Evolutionary conservation across 2,113 vertebrate genomes (phyloP), one percentile per base, ranked within the genome.

Genomic region (Hypomesus transpacificus): DNA sequence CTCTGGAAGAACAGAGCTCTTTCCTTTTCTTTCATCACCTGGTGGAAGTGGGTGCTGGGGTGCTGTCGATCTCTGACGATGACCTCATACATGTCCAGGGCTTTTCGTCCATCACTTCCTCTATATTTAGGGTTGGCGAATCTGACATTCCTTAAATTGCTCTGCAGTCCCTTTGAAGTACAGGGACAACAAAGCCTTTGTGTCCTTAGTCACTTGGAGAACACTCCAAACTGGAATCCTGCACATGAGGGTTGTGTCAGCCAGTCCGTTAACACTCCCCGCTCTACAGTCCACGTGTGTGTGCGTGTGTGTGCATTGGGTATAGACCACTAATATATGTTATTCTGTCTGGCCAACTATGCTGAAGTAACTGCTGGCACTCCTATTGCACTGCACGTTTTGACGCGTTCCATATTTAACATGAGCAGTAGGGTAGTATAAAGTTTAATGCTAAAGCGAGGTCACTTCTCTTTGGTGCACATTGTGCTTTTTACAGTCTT

Each of bases 111-210:
- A 74, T 90, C 90, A 90, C 89, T 89, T 85, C 83, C 75, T 75
- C 89, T 92, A 92, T 84, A 90, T 91, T 84, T 91, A 93, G 90
- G 77, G 59, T 7, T 8, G 26, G 34, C 39, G 84, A 88, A 82
- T 88, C 85, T 56, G 73, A 70, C 76, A 88, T 89, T 89, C 87
- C 87, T 88, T 28, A 68, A 85, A 91, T 92, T 84, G 76, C 78
- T 88, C 77, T 1, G 3, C 58, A 51, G 74, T 77, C 79, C 78
- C 82, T 92, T 91, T 91, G 90, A 92, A 86, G 89, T 87, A 69
- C 73, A 78, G 85, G 79, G 80, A 85, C 86, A 87, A 91, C 90
- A 91, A 91, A 90, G 89, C 79, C 79, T 81, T 71, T 66, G 77
- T 85, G 88, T 82, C 87, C 86, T 86, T 80, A 85, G 79, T 77